Percentiles rank a stretch among this genome's conserved stretches.
Conservation (phyloP, 2,888 invertebrate species). For the Pyrgus malvae region DNA sequence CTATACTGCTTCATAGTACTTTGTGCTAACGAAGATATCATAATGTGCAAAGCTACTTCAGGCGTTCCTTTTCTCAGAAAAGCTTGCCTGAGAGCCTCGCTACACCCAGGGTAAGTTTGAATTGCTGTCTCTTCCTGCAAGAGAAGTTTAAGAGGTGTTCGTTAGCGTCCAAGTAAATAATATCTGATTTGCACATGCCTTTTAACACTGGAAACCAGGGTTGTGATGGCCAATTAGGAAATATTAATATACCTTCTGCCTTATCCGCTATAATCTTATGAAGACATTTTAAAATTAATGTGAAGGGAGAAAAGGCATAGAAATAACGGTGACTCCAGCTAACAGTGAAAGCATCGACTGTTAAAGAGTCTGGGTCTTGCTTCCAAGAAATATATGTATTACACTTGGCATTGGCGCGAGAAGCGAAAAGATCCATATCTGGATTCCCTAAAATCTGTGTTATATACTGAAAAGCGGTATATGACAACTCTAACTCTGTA, state of each 20-base stretch:
- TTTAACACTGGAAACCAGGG: conserved; percentile 36
- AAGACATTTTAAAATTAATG: conserved; percentile 12
- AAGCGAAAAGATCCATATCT: not conserved
- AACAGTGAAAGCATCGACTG: conserved; percentile 29
- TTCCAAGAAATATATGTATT: not conserved
- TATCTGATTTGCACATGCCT: conserved; percentile 25
- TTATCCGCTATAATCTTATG: conserved; percentile 33
- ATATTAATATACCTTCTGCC: conserved; percentile 35
- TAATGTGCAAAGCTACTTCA: no score
- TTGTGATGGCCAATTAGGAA: conserved; percentile 37
- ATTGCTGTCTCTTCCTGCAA: conserved; percentile 15
- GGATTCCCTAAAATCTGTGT: not conserved
- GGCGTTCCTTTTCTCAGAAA: not conserved
- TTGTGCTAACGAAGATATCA: no score
- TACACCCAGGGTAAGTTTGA: conserved; percentile 27
- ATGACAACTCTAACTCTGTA: not conserved
- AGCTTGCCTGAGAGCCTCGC: not conserved
- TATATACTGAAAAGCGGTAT: not conserved
- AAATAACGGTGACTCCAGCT: conserved; percentile 26
- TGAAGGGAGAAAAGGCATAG: conserved; percentile 34
- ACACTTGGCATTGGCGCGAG: conserved; percentile 1
- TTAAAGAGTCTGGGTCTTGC: conserved; percentile 28
- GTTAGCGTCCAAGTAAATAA: conserved; percentile 29
- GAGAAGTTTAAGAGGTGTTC: conserved; percentile 13
- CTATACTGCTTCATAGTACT: not conserved